phyloP scores from a whole-genome alignment of 2,113 vertebrate species.

The Physeter macrocephalus region DNA sequence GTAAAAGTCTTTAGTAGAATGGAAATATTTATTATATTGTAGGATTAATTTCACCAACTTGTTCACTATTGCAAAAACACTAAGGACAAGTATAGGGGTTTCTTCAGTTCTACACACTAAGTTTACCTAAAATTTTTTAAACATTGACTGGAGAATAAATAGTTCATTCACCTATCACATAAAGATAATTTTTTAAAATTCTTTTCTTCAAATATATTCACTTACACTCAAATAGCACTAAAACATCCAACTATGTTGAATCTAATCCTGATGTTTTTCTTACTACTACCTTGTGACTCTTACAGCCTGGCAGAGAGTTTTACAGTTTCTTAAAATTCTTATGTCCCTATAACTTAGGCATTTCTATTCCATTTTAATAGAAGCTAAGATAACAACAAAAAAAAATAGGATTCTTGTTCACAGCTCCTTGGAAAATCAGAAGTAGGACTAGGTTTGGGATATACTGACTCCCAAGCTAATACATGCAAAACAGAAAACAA shows the following conservation, averaged over 20 bases:
- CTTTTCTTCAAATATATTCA: slow-evolving; percentile 19
- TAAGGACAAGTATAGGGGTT: background rate
- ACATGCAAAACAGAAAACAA: background rate
- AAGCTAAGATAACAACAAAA: background rate
- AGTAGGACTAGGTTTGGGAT: background rate
- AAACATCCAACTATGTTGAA: background rate
- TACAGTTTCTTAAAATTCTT: background rate
- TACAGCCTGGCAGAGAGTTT: background rate
- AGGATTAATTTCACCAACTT: slow-evolving; percentile 30
- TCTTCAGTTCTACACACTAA: background rate
- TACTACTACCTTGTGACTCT: background rate
- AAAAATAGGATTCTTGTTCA: background rate
- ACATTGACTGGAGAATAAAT: background rate
- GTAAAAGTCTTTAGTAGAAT: background rate
- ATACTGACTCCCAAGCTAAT: background rate
- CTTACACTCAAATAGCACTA: background rate
- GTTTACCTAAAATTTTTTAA: background rate
- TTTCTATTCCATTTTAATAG: background rate
- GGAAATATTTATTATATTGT: background rate
- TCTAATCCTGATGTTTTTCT: background rate
- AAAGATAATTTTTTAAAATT: background rate
- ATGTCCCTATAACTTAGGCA: background rate
- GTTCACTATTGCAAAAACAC: background rate
- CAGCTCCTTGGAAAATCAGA: background rate
- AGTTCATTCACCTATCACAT: background rate